phyloP scores from a whole-genome alignment of 2,113 vertebrate species.

The Etheostoma cragini region DNA sequence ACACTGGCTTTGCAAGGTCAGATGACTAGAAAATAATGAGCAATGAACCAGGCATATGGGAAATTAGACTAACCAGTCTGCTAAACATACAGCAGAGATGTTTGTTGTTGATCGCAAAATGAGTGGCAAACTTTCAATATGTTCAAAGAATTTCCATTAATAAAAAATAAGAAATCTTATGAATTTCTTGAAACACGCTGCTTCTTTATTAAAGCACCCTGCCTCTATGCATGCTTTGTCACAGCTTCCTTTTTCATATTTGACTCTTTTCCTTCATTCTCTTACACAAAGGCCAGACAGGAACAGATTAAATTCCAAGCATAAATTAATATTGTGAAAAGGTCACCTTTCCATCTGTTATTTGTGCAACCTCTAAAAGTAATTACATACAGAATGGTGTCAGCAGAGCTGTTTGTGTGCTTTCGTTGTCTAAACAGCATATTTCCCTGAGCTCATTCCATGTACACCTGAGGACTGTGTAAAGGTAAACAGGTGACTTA shows the following conservation, averaged over 20 bases:
- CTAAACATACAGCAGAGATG: conserved; percentile 8
- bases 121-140: background rate
- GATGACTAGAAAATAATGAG: conserved; percentile 57
- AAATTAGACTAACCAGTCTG: background rate
- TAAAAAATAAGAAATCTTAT: background rate
- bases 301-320: conserved; percentile 80
- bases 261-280: conserved; percentile 63
- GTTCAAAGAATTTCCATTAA: background rate
- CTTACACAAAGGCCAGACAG: conserved; percentile 73
- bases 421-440: conserved; percentile 76
- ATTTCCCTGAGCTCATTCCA: conserved; percentile 72
- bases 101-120: conserved; percentile 10
- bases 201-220: background rate
- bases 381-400: conserved; percentile 80
- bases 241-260: conserved; percentile 63
- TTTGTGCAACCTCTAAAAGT: conserved; percentile 83
- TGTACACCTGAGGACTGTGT: conserved; percentile 65
- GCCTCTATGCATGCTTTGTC: conserved; percentile 29
- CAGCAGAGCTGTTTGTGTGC: conserved; percentile 74
- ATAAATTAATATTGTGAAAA: conserved; percentile 83
- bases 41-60: conserved; percentile 26
- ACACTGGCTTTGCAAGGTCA: conserved; percentile 50
- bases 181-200: conserved; percentile 10
- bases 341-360: conserved; percentile 84
- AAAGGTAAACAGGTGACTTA: conserved; percentile 61